These are phyloP conservation scores for Nudaria mundana DNA, from an alignment of 2,888 invertebrate genomes.

Conservation along the genomic window DNA sequence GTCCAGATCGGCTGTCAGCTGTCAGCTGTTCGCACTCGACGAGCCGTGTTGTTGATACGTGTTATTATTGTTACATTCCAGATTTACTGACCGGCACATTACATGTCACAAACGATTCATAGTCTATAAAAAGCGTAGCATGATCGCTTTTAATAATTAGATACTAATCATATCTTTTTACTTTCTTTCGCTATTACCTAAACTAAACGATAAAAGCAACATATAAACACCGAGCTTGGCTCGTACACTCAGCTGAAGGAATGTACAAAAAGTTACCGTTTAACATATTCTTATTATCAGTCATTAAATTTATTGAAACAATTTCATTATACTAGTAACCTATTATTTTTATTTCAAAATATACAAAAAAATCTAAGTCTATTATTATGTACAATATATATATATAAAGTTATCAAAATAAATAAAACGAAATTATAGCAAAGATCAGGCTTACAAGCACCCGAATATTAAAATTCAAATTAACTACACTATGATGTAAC, in stretches of 20 bases:
- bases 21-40: slow-evolving; percentile 31
- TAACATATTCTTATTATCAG: slow-evolving; percentile 26
- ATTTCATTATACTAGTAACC: slow-evolving; percentile 6
- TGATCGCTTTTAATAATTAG: no score
- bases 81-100: slow-evolving; percentile 23
- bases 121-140: no score
- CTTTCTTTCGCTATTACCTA: no score
- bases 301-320: slow-evolving; percentile 21
- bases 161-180: no score
- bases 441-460: slow-evolving; percentile 15
- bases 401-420: slow-evolving; percentile 26
- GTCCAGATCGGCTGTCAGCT: slow-evolving; percentile 41
- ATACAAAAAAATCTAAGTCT: slow-evolving; percentile 29
- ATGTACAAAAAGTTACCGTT: slow-evolving; percentile 25
- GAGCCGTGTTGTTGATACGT: slow-evolving; percentile 34
- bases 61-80: slow-evolving; percentile 43
- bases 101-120: slow-evolving; percentile 22
- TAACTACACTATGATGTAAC: slow-evolving; percentile 15
- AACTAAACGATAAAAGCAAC: no score
- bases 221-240: no score
- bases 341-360: slow-evolving; percentile 15
- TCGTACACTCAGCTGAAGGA: no score
- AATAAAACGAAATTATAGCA: slow-evolving; percentile 24
- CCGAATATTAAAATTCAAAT: slow-evolving; percentile 16
- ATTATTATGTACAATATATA: slow-evolving; percentile 28